Evolutionary conservation across 2,888 invertebrate genomes (phyloP), one percentile per base, ranked within the genome.

Genomic region (Neoascia interrupta): DNA sequence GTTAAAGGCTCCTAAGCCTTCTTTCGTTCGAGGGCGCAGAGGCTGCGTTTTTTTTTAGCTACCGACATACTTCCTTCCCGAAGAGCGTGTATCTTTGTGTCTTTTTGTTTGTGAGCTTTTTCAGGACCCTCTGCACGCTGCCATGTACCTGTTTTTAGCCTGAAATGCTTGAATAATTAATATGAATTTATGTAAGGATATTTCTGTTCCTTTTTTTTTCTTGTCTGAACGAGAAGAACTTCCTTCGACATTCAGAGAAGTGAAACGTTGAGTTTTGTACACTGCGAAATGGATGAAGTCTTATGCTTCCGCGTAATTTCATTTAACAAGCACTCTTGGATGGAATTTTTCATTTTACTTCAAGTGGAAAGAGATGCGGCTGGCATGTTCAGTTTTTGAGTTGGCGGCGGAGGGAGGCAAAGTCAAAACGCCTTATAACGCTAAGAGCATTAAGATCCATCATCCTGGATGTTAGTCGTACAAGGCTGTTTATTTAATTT

Each of bases 401-500:
- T 8, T 5, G 34, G 5, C n/a, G 47, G 11, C 16, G 16, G 21
- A 21, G 41, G 37, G 31, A 31, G 37, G 23, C 31, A 74, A 74
- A 73, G 68, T 60, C 47, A 68, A 74, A 68, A 58, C 58, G 39
- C 16, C 56, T 70, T 61, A 43, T 53, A 53, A 47, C 28, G 31
- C 70, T 76, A 61, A 79, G 66, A 79, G 64, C 60, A 79, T 79
- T 79, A 61, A 49, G 53, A 66, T 64, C 53, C 54, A 69, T 79
- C 76, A 54, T 39, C 37, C 31, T 43, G 54, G n/a, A 31, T 58
- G 36, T 45, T 39, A 41, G 34, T 54, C 21, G 23, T 23, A n/a
- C n/a, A n/a, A n/a, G n/a, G 53, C 36, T 56, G 56, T 56, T 43
- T 5, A 41, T 26, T 13, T n/a, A 31, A n/a, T 51, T n/a, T 19